Evolutionary conservation across 2,888 invertebrate genomes (phyloP).

Genomic region (Elaeidobius kamerunicus): DNA sequence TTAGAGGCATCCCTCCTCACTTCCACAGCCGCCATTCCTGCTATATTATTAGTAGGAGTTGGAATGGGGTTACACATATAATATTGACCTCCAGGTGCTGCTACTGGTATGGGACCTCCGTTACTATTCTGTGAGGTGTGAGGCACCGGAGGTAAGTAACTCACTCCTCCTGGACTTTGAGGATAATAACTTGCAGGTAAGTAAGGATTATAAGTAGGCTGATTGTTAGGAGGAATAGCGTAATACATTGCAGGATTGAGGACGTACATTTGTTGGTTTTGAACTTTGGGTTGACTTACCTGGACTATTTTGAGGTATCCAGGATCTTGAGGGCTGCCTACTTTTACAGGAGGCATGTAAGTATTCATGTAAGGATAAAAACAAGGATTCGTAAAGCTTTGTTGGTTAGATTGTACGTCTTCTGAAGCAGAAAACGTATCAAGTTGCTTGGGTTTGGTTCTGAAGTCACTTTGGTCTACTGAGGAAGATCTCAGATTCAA

Average conservation of each 20-base stretch:
- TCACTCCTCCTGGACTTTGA: background rate
- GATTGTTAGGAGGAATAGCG: slow-evolving; percentile 26
- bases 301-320: slow-evolving; percentile 36
- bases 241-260: slow-evolving; percentile 40
- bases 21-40: slow-evolving; percentile 43
- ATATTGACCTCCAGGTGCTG: slow-evolving; percentile 43
- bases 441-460: slow-evolving; percentile 31
- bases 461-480: slow-evolving; percentile 19
- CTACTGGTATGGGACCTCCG: slow-evolving; percentile 35
- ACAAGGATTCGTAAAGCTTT: slow-evolving; percentile 38
- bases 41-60: slow-evolving; percentile 35
- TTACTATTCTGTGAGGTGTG: slow-evolving; percentile 12
- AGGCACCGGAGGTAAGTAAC: background rate
- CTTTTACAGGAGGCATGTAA: slow-evolving; percentile 33
- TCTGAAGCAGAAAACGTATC: slow-evolving; percentile 27
- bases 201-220: slow-evolving; percentile 16
- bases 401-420: slow-evolving; percentile 39
- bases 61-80: slow-evolving; percentile 46
- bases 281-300: slow-evolving; percentile 27
- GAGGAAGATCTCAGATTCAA: too few species aligned
- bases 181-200: slow-evolving; percentile 15
- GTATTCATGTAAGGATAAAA: slow-evolving; percentile 35
- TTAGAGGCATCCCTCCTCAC: slow-evolving; percentile 38
- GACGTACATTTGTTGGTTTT: slow-evolving; percentile 33
- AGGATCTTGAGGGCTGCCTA: slow-evolving; percentile 30